Base-by-base conservation (phyloP, 2,113 vertebrate genomes). In the Stigmatopora argus region DNA sequence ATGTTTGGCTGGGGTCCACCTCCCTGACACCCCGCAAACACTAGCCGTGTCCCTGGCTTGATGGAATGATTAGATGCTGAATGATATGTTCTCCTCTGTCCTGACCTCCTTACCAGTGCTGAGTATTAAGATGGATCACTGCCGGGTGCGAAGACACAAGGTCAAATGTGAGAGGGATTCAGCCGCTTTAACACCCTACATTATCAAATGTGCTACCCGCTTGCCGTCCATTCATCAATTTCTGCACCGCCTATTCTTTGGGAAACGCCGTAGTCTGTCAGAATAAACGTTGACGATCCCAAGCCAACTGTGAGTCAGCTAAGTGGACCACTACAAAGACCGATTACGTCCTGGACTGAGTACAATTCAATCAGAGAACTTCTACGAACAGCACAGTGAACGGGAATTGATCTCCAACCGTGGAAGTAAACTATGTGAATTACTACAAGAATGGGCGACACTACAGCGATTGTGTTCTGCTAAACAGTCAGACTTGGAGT, bases 61-160 rank as follows among this genome's bases (percentile, higher is more conserved):
- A 87, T 84, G 77, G 76, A 80, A 74, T 82, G 83, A 87, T 88
- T 80, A 78, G 80, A 80, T 74, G 59, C 75, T 85, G 80, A 87
- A 80, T 78, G 75, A 90, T 84, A 81, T 85, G 80, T 85, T 84
- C 78, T 80, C 83, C 78, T 78, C 73, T 67, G 77, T 84, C 76
- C 74, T 65, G 49, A 79, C 67, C 77, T 67, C 67, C 80, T 82
- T 82, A 70, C 62, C 51, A 63, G 71, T 55, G 5, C 41, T n/a
- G 51, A 80, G 74, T 75, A 83, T 74, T 58, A 74, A 85, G 83
- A 85, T 71, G 67, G 78, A 81, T 85, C 69, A 23, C 59, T 61
- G 15, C 73, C 67, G 19, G 0, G 8, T 41, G 47, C 26, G 46
- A 41, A 64, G 71, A 45, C 56, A 23, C 48, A 49, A 41, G 70